phyloP scores from a whole-genome alignment of 1,140 invertebrate species.

The Zaprionus taronus region DNA sequence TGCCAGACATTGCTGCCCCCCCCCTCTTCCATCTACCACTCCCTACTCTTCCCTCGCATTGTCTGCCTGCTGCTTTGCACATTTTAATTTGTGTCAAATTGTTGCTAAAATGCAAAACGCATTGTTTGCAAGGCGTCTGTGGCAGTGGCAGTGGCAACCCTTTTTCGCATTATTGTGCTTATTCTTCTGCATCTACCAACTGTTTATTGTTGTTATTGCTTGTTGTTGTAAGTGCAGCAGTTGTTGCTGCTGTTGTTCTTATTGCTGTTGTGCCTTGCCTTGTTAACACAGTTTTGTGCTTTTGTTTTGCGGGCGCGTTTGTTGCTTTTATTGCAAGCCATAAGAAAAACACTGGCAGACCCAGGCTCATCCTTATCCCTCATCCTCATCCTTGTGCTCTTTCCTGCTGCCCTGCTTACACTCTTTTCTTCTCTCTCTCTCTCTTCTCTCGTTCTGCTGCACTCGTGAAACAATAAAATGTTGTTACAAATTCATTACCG shows the following conservation, averaged over 20 bases:
- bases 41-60: not conserved
- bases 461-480: slow-evolving; percentile 71
- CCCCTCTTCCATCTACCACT: not conserved
- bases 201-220: slow-evolving; percentile 33
- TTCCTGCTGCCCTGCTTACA: not conserved
- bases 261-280: slow-evolving; percentile 42
- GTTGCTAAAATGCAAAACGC: slow-evolving; percentile 81
- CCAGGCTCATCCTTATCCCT: not conserved
- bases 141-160: slow-evolving; percentile 17
- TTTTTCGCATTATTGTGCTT: slow-evolving; percentile 55
- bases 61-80: slow-evolving; percentile 48
- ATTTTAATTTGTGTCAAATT: slow-evolving; percentile 83
- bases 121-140: slow-evolving; percentile 57
- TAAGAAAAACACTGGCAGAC: slow-evolving; percentile 68
- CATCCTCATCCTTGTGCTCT: not conserved
- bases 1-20: not conserved
- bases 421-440: slow-evolving; percentile 19
- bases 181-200: slow-evolving; percentile 31
- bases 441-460: slow-evolving; percentile 13
- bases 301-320: slow-evolving; percentile 68
- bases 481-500: slow-evolving; percentile 83
- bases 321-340: slow-evolving; percentile 68
- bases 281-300: slow-evolving; percentile 82
- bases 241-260: not conserved
- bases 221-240: slow-evolving; percentile 12